Conservation (phyloP, 2,888 invertebrate genomes). For the Cantharis rustica region DNA sequence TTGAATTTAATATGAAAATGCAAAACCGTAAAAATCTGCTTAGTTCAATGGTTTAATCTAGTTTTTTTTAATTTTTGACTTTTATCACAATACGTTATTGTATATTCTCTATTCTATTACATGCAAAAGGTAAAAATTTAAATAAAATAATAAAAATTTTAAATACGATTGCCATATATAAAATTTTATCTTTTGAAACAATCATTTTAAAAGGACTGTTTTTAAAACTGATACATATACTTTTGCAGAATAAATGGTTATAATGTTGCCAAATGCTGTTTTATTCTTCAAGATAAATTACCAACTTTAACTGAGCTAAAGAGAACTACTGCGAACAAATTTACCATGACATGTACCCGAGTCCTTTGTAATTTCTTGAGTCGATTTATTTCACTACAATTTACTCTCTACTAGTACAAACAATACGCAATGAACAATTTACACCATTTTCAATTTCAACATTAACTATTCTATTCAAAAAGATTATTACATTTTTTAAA, state of each 20-base stretch:
- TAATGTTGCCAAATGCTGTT: not conserved
- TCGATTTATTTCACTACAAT: slow-evolving; percentile 1
- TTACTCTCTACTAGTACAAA: not conserved
- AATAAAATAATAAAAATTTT: not conserved
- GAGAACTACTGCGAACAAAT: slow-evolving; percentile 5
- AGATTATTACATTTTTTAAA: no score
- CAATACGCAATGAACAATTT: not conserved
- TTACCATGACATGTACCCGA: slow-evolving; percentile 1
- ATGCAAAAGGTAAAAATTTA: not conserved
- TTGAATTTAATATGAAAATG: not conserved
- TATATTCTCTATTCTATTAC: not conserved
- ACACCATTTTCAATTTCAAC: no score
- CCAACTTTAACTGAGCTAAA: slow-evolving; percentile 6
- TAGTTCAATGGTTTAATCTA: not conserved
- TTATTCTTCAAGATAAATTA: slow-evolving; percentile 7
- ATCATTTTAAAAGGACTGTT: not conserved
- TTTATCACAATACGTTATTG: not conserved
- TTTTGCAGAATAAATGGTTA: slow-evolving; percentile 4
- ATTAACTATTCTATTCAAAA: no score
- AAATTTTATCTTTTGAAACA: not conserved
- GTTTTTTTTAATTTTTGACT: not conserved
- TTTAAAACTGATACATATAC: slow-evolving; percentile 6
- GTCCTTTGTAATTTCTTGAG: slow-evolving; percentile 2
- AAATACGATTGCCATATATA: not conserved
- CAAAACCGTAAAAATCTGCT: not conserved